Evolutionary conservation across 2,797 vertebrate species (phyloP).

Genomic region (Orestias chungarensis): DNA sequence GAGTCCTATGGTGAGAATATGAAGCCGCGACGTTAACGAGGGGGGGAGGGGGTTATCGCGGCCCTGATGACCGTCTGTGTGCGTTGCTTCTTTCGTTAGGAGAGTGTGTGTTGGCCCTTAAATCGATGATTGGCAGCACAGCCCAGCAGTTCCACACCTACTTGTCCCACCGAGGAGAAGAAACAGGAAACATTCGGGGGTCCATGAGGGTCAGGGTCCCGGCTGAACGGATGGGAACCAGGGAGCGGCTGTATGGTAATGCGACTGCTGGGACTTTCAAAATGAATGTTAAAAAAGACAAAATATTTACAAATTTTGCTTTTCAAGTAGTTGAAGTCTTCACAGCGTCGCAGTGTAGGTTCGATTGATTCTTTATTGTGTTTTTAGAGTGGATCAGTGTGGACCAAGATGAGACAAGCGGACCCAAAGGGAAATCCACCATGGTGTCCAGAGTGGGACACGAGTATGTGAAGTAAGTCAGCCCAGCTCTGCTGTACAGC

Average conservation of each 20-base stretch:
- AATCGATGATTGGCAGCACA: conserved; percentile 98
- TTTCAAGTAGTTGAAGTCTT: not conserved
- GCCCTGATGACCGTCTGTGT: conserved; percentile 7
- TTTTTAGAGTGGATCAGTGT: conserved; percentile 96
- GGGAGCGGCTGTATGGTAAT: conserved; percentile 94
- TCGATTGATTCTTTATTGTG: conserved; percentile 11
- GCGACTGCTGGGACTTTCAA: not conserved
- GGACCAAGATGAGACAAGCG: conserved; percentile 91
- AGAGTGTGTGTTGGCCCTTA: conserved; percentile 94
- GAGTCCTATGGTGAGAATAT: conserved; percentile 90
- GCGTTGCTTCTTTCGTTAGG: conserved; percentile 77
- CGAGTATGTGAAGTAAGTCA: conserved; percentile 85
- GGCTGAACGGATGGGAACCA: conserved; percentile 91
- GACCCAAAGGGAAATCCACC: conserved; percentile 84
- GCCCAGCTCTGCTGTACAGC: not conserved
- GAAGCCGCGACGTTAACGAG: not conserved
- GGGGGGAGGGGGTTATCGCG: not conserved
- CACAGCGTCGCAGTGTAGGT: not conserved
- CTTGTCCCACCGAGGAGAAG: conserved; percentile 93
- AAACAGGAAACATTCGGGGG: conserved; percentile 95
- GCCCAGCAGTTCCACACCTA: conserved; percentile 96
- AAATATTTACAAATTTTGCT: not conserved
- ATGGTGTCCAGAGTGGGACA: conserved; percentile 80
- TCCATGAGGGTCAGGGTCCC: conserved; percentile 97
- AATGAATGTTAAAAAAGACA: not conserved